Evolutionary conservation across 2,113 vertebrate genomes (phyloP), one percentile per base, ranked within the genome.

Genomic region (Notiomystis cincta): DNA sequence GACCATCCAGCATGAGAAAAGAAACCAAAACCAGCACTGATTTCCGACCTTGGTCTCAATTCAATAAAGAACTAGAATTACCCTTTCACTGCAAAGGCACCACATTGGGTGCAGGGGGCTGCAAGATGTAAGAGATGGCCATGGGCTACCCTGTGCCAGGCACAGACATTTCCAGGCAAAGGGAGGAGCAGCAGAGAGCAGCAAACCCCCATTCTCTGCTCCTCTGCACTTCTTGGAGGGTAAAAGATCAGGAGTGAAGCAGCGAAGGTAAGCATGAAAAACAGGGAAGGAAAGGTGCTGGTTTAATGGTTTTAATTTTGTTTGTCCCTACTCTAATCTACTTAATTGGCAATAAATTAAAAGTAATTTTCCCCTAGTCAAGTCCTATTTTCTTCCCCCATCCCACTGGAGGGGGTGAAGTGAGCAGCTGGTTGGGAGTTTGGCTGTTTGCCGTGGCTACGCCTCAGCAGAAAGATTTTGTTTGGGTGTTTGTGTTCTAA

Each of bases 131-230:
- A 75, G 37, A 89, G 33, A 35, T 20, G 42, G 23, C 19, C 24
- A 30, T 11, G 38, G 22, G 13, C 30, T 71, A 35, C 10, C n/a
- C 24, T 2, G 0, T 58, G 42, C 12, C 0, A 0, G 25, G 15
- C 12, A 77, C 13, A 72, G 54, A 25, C 4, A 13, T 64, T 51
- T 72, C 40, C 38, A 72, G 37, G 6, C 0, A 5, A 35, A 62
- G 48, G 20, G 37, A 71, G 25, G 11, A 77, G 33, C 3, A 2
- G 17, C 66, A 40, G 38, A 50, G 38, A 62, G n/a, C 7, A 58
- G 5, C 37, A 79, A 35, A 15, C 2, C 4, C 5, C 5, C 15
- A 8, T 45, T 80, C 18, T 44, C 25, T 33, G 37, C 7, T 21
- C 10, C 13, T 6, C 22, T 33, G 10, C 4, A 8, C 37, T 44